A percentile compares a stretch with the other conserved stretches of the same genome.
Conservation (phyloP, 2,888 invertebrate species). For the Lobophora halterata region DNA sequence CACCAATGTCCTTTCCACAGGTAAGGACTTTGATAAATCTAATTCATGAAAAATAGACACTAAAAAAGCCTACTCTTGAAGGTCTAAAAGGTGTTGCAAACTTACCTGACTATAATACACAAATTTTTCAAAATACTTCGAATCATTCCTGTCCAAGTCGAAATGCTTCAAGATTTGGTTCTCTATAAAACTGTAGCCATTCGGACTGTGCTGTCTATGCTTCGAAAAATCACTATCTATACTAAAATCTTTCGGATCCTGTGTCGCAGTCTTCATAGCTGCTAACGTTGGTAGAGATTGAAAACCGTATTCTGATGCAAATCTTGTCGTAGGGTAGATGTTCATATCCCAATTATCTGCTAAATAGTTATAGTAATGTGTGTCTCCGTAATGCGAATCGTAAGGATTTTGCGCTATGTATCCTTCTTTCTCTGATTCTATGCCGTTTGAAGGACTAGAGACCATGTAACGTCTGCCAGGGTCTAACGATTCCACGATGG, state of each 20-base stretch:
- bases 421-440: slow-evolving; percentile 85
- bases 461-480: slow-evolving; percentile 85
- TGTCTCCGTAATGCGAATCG: slow-evolving; percentile 91
- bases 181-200: slow-evolving; percentile 85
- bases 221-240: slow-evolving; percentile 82
- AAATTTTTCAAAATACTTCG: slow-evolving; percentile 83
- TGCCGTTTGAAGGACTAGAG: slow-evolving; percentile 96
- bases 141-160: slow-evolving; percentile 72
- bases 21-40: too few relatives aligned
- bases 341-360: slow-evolving; percentile 89
- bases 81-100: slow-evolving; percentile 3
- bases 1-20: too few relatives aligned
- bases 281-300: slow-evolving; percentile 91
- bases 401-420: slow-evolving; percentile 90
- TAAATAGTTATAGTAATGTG: slow-evolving; percentile 94
- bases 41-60: too few relatives aligned
- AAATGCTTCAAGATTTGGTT: slow-evolving; percentile 83
- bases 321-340: slow-evolving; percentile 90
- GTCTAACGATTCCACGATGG: slow-evolving; percentile 83
- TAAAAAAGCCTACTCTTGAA: too few relatives aligned
- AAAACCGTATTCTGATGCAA: slow-evolving; percentile 97
- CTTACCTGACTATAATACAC: slow-evolving; percentile 92
- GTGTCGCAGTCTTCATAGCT: slow-evolving; percentile 83
- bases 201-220: slow-evolving; percentile 93
- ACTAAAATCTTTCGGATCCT: slow-evolving; percentile 70